Conservation (phyloP, 2,113 vertebrate genomes). For the Dromas ardeola region DNA sequence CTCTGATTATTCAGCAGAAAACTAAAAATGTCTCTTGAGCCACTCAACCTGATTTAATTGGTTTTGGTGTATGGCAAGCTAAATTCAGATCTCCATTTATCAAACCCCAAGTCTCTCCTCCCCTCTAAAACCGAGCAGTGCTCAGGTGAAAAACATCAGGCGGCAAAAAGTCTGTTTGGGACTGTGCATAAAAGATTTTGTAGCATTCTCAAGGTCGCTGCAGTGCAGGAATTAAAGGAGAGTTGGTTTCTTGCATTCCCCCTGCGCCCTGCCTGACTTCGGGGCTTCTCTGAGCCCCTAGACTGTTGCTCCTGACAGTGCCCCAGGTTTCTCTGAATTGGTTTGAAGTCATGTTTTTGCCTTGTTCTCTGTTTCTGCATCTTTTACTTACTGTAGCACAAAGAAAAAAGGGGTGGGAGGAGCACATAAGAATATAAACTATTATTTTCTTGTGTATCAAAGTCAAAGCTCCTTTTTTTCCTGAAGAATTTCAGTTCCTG, state of each 20-base stretch:
- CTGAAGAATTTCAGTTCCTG: slow-evolving; percentile 33
- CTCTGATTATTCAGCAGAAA: slow-evolving; percentile 70
- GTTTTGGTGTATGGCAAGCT: slow-evolving; percentile 47
- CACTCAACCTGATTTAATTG: slow-evolving; percentile 60
- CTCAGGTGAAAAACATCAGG: background rate
- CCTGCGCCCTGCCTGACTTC: background rate
- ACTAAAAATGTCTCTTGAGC: slow-evolving; percentile 30
- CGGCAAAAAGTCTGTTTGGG: background rate
- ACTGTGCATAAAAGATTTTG: background rate
- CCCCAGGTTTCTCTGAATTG: background rate
- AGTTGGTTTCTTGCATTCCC: background rate
- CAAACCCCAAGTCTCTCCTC: slow-evolving; percentile 12
- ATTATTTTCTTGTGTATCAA: slow-evolving; percentile 51
- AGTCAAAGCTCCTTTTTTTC: slow-evolving; percentile 29
- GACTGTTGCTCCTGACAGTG: background rate
- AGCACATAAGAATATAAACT: background rate
- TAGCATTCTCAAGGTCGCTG: background rate
- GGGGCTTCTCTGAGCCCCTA: background rate
- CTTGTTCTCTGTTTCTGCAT: background rate
- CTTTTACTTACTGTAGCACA: background rate
- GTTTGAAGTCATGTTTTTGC: slow-evolving; percentile 8
- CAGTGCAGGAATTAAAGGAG: background rate
- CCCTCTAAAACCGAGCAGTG: background rate
- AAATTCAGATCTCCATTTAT: slow-evolving; percentile 61
- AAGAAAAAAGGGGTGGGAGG: background rate